phyloP scores from a whole-genome alignment of 2,888 invertebrate genomes.

The Cheilosia soror region DNA sequence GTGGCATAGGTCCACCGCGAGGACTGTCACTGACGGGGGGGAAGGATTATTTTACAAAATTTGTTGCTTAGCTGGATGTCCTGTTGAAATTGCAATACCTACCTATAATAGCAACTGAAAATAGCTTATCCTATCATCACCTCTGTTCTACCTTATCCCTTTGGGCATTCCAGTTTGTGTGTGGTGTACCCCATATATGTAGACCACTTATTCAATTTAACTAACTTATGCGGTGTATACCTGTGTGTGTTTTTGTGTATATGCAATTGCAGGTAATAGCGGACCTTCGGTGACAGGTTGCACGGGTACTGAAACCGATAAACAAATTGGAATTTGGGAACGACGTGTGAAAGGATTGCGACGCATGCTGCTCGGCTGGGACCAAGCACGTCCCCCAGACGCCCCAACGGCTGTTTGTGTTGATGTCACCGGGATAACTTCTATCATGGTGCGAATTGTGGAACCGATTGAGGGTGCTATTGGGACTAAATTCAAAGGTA shows the following conservation, averaged over 20 bases:
- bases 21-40: conserved; percentile 16
- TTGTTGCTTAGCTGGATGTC: conserved; percentile 42
- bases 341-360: conserved; percentile 85
- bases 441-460: conserved; percentile 87
- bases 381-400: conserved; percentile 93
- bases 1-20: conserved; percentile 10
- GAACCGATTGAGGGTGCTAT: conserved; percentile 92
- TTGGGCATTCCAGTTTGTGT: conserved; percentile 26
- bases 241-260: neutral
- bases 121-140: conserved; percentile 30
- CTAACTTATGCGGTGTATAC: neutral
- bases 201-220: conserved; percentile 35
- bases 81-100: conserved; percentile 39
- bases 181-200: conserved; percentile 27
- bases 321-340: conserved; percentile 95
- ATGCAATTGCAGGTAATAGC: conserved; percentile 80
- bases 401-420: conserved; percentile 91
- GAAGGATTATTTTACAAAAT: conserved; percentile 47
- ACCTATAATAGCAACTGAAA: conserved; percentile 21
- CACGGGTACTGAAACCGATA: conserved; percentile 90
- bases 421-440: conserved; percentile 86
- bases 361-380: conserved; percentile 93
- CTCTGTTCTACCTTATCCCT: conserved; percentile 1
- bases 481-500: conserved; percentile 96
- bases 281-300: conserved; percentile 87